These are phyloP conservation scores for Oscheius sp. DNA, from an alignment of 2,888 invertebrate species.

Conservation along the genomic window DNA sequence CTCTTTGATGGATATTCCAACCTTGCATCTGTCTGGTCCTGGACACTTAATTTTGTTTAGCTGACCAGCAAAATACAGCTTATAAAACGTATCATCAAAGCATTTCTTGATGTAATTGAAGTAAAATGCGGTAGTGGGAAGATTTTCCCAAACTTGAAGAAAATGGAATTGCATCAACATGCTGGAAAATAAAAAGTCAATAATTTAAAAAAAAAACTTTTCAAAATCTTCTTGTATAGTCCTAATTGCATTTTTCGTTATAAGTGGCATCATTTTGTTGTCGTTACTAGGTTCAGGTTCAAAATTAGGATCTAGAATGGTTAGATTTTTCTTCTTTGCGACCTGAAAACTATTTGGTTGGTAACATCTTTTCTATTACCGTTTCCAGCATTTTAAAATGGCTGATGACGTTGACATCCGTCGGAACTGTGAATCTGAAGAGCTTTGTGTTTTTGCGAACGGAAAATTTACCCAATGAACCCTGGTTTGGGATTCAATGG, in stretches of 20 bases:
- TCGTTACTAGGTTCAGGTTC: too few species aligned
- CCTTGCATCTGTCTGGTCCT: conserved; percentile 44
- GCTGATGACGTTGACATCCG: conserved; percentile 19
- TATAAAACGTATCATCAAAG: conserved; percentile 32
- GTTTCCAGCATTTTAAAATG: conserved; percentile 14
- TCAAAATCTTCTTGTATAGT: not conserved
- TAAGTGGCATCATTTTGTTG: not conserved
- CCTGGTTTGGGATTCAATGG: conserved; percentile 20
- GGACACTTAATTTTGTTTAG: conserved; percentile 39
- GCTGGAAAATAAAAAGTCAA: too few species aligned
- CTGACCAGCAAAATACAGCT: conserved; percentile 19
- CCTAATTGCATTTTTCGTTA: not conserved
- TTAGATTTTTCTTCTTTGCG: too few species aligned
- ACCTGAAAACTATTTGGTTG: too few species aligned
- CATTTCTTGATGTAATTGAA: conserved; percentile 33
- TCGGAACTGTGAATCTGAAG: conserved; percentile 31
- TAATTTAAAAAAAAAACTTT: not conserved
- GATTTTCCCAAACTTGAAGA: conserved; percentile 13
- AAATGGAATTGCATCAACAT: not conserved
- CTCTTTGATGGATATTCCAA: conserved; percentile 1
- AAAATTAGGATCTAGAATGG: too few species aligned
- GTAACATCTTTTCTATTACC: too few species aligned
- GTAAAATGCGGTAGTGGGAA: conserved; percentile 36
- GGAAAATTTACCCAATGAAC: not conserved
- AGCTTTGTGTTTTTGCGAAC: conserved; percentile 57